Evolutionary conservation across 2,113 vertebrate genomes (phyloP).

Genomic region (Leucosticte australis): DNA sequence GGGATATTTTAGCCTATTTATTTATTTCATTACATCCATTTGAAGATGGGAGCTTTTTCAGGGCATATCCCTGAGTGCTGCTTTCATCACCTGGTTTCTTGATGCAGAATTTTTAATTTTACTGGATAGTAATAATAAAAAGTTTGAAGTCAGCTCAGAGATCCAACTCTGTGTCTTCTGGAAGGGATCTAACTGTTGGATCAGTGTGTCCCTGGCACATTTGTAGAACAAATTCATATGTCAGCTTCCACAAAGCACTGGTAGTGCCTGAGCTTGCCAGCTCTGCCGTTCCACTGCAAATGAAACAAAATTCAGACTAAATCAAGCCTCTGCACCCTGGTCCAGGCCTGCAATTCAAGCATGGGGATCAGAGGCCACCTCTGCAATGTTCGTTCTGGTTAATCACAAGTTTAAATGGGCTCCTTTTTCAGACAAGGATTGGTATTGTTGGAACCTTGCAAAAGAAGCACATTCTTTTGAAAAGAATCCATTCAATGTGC

Average conservation of each 20-base stretch:
- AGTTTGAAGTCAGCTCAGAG: constrained; percentile 23
- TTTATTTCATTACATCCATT: neutral
- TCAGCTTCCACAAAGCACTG: constrained; percentile 46
- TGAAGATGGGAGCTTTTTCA: fast-evolving
- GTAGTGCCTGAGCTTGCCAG: constrained; percentile 57
- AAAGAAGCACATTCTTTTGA: neutral
- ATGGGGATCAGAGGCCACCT: neutral
- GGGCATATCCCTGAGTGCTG: neutral
- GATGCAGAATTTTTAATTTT: neutral
- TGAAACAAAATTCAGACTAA: constrained; percentile 34
- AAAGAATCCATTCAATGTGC: neutral
- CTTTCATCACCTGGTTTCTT: neutral
- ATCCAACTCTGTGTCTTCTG: constrained; percentile 45
- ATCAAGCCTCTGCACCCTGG: neutral
- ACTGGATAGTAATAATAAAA: neutral
- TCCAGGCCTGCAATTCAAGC: neutral
- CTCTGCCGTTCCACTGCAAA: constrained; percentile 34
- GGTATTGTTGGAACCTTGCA: neutral
- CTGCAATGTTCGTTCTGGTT: neutral
- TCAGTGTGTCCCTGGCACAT: constrained; percentile 65
- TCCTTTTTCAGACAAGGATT: neutral
- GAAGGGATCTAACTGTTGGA: constrained; percentile 62
- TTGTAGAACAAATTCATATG: constrained; percentile 63
- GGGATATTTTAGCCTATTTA: neutral
- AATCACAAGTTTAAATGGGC: neutral